Conservation (phyloP, 2,113 vertebrate species). For the Peromyscus maniculatus region DNA sequence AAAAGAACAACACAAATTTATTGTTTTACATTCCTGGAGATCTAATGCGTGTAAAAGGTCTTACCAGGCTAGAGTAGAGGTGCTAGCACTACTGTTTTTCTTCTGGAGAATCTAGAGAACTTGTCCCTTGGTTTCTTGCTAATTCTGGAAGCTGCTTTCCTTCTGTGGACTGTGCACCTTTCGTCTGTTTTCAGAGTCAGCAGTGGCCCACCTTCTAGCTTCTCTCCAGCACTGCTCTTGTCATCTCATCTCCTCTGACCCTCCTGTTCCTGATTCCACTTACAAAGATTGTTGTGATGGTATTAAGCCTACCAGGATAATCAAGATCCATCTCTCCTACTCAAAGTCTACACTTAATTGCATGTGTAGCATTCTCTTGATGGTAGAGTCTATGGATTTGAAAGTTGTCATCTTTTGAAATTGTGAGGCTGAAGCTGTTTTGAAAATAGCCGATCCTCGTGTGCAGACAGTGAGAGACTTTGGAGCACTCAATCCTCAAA, state of each 20-base stretch:
- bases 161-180: neutral
- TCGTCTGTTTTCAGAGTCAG: constrained; percentile 27
- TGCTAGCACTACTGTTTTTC: neutral
- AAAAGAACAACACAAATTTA: neutral
- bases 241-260: neutral
- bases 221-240: neutral
- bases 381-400: neutral
- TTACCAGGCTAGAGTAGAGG: neutral
- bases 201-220: neutral
- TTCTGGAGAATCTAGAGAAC: neutral
- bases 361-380: neutral
- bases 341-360: neutral
- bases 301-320: neutral
- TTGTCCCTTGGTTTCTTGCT: neutral
- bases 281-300: neutral
- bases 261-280: neutral
- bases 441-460: neutral
- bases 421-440: neutral
- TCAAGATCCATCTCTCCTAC: neutral
- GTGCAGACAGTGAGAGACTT: neutral
- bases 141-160: neutral
- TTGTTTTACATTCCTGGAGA: neutral
- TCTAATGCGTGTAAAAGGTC: neutral
- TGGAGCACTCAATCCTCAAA: neutral
- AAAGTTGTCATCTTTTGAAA: neutral